Percentiles rank a stretch among this genome's conserved stretches.
These are phyloP conservation scores for Lepidurus apus DNA, from an alignment of 1,140 invertebrate genomes.

Conservation along the genomic window DNA sequence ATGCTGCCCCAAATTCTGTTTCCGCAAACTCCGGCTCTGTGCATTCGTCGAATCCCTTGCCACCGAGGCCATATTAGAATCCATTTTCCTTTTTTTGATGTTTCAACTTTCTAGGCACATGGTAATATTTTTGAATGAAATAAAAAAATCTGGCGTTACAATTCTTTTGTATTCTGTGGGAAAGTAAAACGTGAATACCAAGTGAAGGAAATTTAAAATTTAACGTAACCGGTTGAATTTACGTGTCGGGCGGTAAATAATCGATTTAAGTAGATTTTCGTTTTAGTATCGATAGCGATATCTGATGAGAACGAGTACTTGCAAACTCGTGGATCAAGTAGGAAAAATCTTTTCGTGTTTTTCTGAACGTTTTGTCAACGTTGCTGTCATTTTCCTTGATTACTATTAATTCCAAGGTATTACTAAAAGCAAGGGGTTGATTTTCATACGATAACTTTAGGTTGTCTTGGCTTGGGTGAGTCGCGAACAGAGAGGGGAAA, in stretches of 20 bases:
- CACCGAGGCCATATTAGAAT: background rate
- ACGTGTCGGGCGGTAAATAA: no score
- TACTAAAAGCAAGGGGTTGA: no score
- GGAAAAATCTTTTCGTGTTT: background rate
- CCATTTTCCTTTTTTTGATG: background rate
- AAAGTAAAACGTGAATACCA: background rate
- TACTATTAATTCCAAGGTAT: no score
- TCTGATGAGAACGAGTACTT: background rate
- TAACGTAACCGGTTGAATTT: no score
- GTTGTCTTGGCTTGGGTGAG: no score
- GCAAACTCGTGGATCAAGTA: background rate
- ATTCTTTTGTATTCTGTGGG: background rate
- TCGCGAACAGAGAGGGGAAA: no score
- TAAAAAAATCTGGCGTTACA: background rate
- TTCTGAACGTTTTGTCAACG: background rate
- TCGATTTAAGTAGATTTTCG: no score
- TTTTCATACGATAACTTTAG: no score
- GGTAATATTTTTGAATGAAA: background rate
- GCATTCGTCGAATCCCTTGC: background rate
- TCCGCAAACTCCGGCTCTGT: background rate
- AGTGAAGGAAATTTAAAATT: background rate
- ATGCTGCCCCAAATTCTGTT: background rate
- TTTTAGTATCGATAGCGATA: background rate
- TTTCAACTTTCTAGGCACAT: background rate
- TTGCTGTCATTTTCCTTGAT: background rate